Base-by-base conservation (phyloP, 2,888 invertebrate genomes). In the Pilophorus perplexus region DNA sequence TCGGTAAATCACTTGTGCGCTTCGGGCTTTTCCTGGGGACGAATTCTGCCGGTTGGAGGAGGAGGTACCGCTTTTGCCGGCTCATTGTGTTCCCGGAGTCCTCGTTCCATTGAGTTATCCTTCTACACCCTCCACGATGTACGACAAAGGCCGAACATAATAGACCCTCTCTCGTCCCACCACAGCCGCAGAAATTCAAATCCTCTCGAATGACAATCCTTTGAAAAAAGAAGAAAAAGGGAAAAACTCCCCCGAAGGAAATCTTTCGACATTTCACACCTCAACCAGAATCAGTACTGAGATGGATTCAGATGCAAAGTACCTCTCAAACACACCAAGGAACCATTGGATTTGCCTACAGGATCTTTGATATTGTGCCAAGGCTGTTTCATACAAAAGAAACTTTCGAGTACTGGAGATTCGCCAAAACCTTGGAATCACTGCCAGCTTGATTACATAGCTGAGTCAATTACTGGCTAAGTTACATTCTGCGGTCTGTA, bases 1-100 rank as follows among this genome's bases (percentile, higher is more conserved):
- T n/a, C 62, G 18, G 33, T 62, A 46, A 62, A 62, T 62, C 62
- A 52, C 52, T 52, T 52, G 25, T 16, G 28, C 28, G 52, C 25
- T 52, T 52, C 52, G 16, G 52, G 28, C n/a, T n/a, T n/a, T 10
- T 22, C 10, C 48, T 14, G n/a, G 48, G 28, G 52, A 25, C 25
- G 10, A 18, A 5, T 28, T 25, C 16, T 25, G 14, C 23, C 12
- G 52, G 52, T 6, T 16, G 33, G 6, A 12, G 12, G 33, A 33
- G 33, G 33, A 33, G 33, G 12, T 12, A 8, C 33, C 6, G 27
- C 25, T 52, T 25, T 52, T 28, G 27, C 16, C 28, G 28, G 52
- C 27, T 52, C 52, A 52, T 52, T 52, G 52, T 52, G 52, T 52
- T 28, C 18, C 12, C 33, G 33, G 12, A 33, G 12, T 6, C 33